Base-by-base conservation (phyloP, 2,113 vertebrate genomes). In the Myotis lucifugus region DNA sequence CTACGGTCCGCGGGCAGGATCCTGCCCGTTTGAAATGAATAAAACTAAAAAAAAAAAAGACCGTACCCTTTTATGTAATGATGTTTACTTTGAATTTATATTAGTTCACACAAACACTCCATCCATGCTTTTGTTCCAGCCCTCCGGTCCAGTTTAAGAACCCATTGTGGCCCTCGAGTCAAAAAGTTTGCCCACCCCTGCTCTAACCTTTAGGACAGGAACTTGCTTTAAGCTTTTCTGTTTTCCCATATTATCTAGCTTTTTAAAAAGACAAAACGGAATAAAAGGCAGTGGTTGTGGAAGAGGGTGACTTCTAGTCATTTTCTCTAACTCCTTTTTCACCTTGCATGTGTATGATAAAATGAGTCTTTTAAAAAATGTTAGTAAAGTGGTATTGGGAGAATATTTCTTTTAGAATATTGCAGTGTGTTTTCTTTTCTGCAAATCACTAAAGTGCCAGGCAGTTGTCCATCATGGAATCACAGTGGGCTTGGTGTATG, bases 301-400 rank as follows among this genome's bases (percentile, higher is more conserved):
- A 66, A 95, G 14, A 56, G 0, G 74, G n/a, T 87, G 29, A 78
- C 82, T 74, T 93, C 66, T 67, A 46, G 32, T 69, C 2, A 69
- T 95, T 96, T 91, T 67, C 18, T 88, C 6, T 77, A 77, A 66
- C 6, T 66, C 4, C 9, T 66, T 56, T 85, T 97, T 93, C 10
- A 56, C 21, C 23, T 90, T 87, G 91, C 1, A 76, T 18, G 25
- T 46, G 2, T 4, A 77, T 79, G 34, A 77, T 73, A 78, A 88
- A 78, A 93, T 87, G 50, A 77, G 19, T 52, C 64, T 61, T 64
- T 72, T 79, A 70, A 27, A 48, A 46, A 78, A 54, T 67, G 14
- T 67, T n/a, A 19, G 32, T 46, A 72, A 85, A 61, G 17, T 91
- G n/a, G 3, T 94, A 61, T 52, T 61, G 3, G 5, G 23, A 93